Conservation (phyloP, 2,888 invertebrate species). For the Idaea straminata region DNA sequence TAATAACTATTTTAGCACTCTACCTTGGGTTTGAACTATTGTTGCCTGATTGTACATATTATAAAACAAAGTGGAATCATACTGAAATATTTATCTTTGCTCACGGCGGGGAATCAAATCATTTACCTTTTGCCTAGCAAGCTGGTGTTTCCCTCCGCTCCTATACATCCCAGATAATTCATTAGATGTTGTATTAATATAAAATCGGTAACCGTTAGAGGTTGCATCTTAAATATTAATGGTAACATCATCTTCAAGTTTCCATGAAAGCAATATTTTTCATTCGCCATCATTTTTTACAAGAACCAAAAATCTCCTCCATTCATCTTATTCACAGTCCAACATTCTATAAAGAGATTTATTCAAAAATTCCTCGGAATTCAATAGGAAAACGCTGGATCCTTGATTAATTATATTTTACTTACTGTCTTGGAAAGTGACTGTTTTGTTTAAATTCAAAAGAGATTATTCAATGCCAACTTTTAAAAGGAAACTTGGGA, state of each 20-base stretch:
- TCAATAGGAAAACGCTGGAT: constrained; percentile 44
- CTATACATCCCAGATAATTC: too few species aligned
- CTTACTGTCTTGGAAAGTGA: constrained; percentile 38
- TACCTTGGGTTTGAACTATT: too few species aligned
- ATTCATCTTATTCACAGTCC: constrained; percentile 49
- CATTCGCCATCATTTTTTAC: constrained; percentile 43
- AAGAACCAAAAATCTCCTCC: constrained; percentile 44
- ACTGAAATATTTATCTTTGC: too few species aligned
- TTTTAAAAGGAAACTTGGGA: constrained; percentile 19
- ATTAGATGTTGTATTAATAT: too few species aligned
- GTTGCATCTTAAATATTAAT: constrained; percentile 37
- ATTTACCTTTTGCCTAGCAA: too few species aligned
- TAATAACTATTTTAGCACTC: too few species aligned
- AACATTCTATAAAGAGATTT: constrained; percentile 57
- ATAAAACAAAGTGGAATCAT: too few species aligned
- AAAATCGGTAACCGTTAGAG: background rate
- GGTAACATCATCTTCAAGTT: constrained; percentile 30
- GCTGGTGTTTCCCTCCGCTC: too few species aligned
- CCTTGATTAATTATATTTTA: constrained; percentile 5
- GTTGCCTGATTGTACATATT: too few species aligned
- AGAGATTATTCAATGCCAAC: constrained; percentile 38
- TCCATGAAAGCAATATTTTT: constrained; percentile 43
- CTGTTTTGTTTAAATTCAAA: constrained; percentile 46
- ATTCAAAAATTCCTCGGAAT: constrained; percentile 58
- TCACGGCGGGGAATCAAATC: too few species aligned